Evolutionary conservation across 2,888 invertebrate species (phyloP), one percentile per base, ranked within the genome.

Genomic region (Hylaea fasciaria): DNA sequence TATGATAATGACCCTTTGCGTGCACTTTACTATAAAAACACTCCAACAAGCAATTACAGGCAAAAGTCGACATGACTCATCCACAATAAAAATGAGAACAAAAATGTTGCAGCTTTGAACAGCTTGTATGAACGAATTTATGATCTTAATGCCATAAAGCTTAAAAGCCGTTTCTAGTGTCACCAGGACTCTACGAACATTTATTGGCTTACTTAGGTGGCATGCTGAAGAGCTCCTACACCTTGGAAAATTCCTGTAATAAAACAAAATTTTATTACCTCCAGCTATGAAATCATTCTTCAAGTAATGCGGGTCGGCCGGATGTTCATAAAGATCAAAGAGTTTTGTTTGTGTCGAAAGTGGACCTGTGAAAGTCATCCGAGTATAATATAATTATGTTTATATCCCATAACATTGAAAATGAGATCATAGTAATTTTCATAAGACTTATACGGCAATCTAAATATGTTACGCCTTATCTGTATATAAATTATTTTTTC

Each of bases 191-290:
- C 72, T 74, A 74, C 57, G 65, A 65, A 74, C 66, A 71, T 69
- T 70, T 74, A 58, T 62, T 70, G 72, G 79, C 91, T 91, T 91
- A 91, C 91, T 91, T 91, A 87, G 91, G 91, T 84, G 91, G 91
- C 91, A 91, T 91, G 85, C 77, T 78, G 89, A 76, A 71, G 85
- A 70, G 77, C 83, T 81, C 80, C 81, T 85, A 89, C 82, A 84
- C 87, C 81, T 83, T 82, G 81, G 83, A 76, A 85, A 82, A 83
- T 81, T 81, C 91, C 91, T 91, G 91, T 65, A 91, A 91, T 83
- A 74, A 85, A 87, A 89, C 79, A 87, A 87, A 84, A 82, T 77
- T 70, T 70, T 71, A 70, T 76, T 55, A 58, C 57, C 39, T 55
- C 39, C 41, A 45, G 49, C 45, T 51, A 52, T 47, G 44, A 54